Conservation (phyloP, 2,888 invertebrate genomes). For the Pollenia angustigena region DNA sequence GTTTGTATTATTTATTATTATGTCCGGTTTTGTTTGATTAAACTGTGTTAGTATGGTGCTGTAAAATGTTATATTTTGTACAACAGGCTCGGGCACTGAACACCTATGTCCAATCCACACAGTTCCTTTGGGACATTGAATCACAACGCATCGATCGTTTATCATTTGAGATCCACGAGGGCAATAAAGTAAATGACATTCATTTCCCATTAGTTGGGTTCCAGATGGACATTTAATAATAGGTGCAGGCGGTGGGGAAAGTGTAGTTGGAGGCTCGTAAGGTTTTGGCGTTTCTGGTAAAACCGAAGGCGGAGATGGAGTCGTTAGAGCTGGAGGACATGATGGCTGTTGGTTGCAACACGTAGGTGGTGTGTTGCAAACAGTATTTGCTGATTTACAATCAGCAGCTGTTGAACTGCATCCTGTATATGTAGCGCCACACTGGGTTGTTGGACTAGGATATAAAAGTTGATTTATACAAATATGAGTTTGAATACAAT, state of each 20-base stretch:
- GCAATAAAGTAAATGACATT: constrained; percentile 79
- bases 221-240: constrained; percentile 76
- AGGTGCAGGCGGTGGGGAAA: background rate
- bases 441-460: background rate
- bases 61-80: constrained; percentile 64
- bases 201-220: constrained; percentile 73
- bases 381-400: background rate
- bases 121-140: constrained; percentile 77
- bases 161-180: constrained; percentile 72
- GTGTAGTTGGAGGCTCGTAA: background rate
- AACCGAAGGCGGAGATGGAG: background rate
- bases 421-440: too few relatives aligned
- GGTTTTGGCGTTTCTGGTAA: too few relatives aligned
- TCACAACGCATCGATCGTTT: constrained; percentile 75
- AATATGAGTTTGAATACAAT: background rate
- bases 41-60: constrained; percentile 71
- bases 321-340: background rate
- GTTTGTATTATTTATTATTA: constrained; percentile 76
- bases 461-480: background rate
- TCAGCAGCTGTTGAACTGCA: background rate
- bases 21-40: constrained; percentile 64
- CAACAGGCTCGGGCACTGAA: constrained; percentile 69
- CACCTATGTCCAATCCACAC: constrained; percentile 78
- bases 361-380: too few relatives aligned
- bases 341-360: too few relatives aligned